Conservation (phyloP, 2,888 invertebrate species). For the Heliconius cydno region DNA sequence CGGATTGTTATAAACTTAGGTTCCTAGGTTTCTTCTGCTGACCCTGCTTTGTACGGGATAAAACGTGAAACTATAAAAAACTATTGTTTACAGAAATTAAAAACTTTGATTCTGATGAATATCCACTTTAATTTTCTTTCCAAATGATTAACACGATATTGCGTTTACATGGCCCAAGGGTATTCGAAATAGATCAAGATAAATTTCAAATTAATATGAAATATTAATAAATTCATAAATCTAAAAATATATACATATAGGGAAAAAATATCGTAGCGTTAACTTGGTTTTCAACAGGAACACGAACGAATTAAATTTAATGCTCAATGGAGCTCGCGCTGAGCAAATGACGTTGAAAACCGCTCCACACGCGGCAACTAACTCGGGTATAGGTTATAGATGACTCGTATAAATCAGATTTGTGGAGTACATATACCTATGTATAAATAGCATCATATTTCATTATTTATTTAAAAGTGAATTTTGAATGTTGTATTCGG, state of each 20-base stretch:
- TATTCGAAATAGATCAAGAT: not conserved
- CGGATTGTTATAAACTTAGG: too few relatives aligned
- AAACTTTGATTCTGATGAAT: not conserved
- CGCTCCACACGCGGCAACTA: slow-evolving; percentile 32
- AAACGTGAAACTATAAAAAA: too few relatives aligned
- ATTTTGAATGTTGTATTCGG: not conserved
- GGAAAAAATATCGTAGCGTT: slow-evolving; percentile 32
- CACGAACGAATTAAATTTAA: slow-evolving; percentile 41
- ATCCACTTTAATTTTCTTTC: not conserved
- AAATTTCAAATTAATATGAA: slow-evolving; percentile 3
- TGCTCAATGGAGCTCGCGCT: slow-evolving; percentile 38
- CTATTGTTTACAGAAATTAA: too few relatives aligned
- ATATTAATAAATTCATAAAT: slow-evolving; percentile 19
- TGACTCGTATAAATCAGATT: slow-evolving; percentile 24
- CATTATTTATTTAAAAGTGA: not conserved
- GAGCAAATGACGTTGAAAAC: slow-evolving; percentile 41
- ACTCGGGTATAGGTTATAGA: slow-evolving; percentile 27
- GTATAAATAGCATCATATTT: not conserved
- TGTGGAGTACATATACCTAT: slow-evolving; percentile 3
- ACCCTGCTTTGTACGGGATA: too few relatives aligned
- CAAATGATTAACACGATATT: not conserved
- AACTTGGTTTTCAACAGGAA: slow-evolving; percentile 37
- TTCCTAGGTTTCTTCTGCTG: too few relatives aligned
- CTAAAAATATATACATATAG: slow-evolving; percentile 16
- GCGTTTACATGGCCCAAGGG: not conserved